These are phyloP conservation scores for Salmo trutta DNA, from an alignment of 2,797 vertebrate genomes.

Conservation along the genomic window DNA sequence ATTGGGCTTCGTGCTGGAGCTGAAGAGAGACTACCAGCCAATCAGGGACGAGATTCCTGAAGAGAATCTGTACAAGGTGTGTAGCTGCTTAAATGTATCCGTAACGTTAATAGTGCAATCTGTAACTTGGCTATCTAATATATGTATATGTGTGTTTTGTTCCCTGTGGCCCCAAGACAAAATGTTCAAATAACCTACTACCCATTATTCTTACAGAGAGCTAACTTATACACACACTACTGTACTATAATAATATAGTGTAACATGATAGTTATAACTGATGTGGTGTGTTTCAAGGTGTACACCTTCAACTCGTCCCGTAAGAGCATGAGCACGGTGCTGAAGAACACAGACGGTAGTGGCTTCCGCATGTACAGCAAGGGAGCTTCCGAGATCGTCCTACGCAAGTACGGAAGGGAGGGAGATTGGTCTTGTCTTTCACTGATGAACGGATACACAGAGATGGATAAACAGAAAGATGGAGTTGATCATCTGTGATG, in stretches of 20 bases:
- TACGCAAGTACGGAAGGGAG: constrained; percentile 85
- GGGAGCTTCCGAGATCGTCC: constrained; percentile 93
- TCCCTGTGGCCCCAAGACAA: too few relatives aligned
- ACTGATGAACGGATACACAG: background rate
- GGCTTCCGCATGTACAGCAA: constrained; percentile 98
- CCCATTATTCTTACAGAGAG: too few relatives aligned
- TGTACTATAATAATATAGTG: too few relatives aligned
- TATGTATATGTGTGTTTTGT: too few relatives aligned
- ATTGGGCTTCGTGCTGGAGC: constrained; percentile 87
- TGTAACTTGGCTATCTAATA: too few relatives aligned
- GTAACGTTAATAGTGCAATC: too few relatives aligned
- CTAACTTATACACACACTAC: too few relatives aligned
- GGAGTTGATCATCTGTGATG: background rate
- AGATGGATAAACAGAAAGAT: background rate
- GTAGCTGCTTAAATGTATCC: background rate
- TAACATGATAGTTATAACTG: background rate
- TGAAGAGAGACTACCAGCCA: constrained; percentile 94
- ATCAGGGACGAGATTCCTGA: constrained; percentile 91
- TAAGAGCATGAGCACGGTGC: constrained; percentile 97
- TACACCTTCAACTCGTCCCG: constrained; percentile 98
- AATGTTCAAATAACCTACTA: too few relatives aligned
- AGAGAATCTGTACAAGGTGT: constrained; percentile 90
- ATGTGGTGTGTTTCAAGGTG: constrained; percentile 46
- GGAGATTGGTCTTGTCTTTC: background rate
- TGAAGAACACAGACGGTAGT: constrained; percentile 75